phyloP scores from a whole-genome alignment of 1,140 invertebrate species.

The Drosophila chauvacae region DNA sequence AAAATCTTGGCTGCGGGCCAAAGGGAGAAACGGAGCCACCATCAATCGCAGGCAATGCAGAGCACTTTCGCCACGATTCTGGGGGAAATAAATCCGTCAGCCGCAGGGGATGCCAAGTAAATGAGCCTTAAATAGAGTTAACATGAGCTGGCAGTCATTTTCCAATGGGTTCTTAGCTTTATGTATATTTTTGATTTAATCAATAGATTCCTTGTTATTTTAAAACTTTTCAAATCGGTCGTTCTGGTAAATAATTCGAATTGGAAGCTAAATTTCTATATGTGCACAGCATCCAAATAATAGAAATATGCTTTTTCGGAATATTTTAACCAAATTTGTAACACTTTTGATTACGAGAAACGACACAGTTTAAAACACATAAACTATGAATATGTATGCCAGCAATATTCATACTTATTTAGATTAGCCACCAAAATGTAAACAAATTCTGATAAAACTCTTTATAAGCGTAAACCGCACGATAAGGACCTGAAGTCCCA shows the following conservation, averaged over 20 bases:
- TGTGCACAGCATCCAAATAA: too few relatives aligned
- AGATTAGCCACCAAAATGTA: conserved; percentile 49
- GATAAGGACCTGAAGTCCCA: conserved; percentile 20
- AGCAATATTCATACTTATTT: conserved; percentile 17
- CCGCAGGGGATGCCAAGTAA: conserved; percentile 12
- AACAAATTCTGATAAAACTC: conserved; percentile 44
- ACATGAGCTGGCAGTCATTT: conserved; percentile 3
- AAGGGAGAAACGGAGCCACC: conserved; percentile 33
- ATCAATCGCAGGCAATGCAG: conserved; percentile 7
- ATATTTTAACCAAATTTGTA: neutral
- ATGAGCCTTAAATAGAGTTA: conserved; percentile 26
- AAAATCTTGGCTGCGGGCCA: conserved; percentile 44
- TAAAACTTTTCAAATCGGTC: neutral
- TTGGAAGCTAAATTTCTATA: too few relatives aligned
- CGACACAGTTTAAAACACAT: neutral
- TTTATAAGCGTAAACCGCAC: conserved; percentile 41
- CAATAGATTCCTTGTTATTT: neutral
- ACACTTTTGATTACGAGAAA: neutral
- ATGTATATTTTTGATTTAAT: neutral
- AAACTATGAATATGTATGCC: too few relatives aligned
- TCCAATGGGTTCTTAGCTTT: neutral
- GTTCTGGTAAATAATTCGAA: neutral
- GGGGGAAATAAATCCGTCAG: conserved; percentile 21
- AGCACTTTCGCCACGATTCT: conserved; percentile 21
- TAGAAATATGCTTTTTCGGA: neutral